A percentile compares a stretch with the other conserved stretches of the same genome.
phyloP scores from a whole-genome alignment of 2,113 vertebrate species.

The Psittacara wagleri region DNA sequence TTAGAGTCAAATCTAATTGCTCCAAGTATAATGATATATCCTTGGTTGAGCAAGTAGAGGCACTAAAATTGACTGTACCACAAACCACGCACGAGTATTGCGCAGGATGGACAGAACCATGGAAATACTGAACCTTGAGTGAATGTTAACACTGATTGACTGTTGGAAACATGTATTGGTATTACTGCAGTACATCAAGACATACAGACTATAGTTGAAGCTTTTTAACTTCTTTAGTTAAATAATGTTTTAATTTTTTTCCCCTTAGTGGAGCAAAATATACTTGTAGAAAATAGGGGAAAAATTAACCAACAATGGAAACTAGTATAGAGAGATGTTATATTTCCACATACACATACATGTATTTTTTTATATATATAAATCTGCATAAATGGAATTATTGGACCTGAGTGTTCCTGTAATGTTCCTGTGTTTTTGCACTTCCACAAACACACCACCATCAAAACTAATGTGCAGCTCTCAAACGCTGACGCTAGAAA shows the following conservation, averaged over 20 bases:
- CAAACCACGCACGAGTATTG: background rate
- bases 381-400: background rate
- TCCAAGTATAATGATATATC: background rate
- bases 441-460: background rate
- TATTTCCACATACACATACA: background rate
- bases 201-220: background rate
- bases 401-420: background rate
- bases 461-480: background rate
- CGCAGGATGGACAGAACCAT: background rate
- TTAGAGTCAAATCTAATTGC: constrained; percentile 30
- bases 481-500: background rate
- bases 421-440: background rate
- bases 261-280: background rate
- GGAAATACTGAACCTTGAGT: background rate
- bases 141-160: background rate
- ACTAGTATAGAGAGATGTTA: background rate
- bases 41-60: background rate
- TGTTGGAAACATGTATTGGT: rapidly evolving
- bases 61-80: background rate
- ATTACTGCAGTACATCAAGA: background rate
- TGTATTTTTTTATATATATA: background rate
- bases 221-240: background rate
- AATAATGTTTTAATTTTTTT: background rate
- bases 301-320: background rate
- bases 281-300: rapidly evolving